Base-by-base conservation (phyloP, 2,888 invertebrate genomes). In the Trissolcus brochymenae region DNA sequence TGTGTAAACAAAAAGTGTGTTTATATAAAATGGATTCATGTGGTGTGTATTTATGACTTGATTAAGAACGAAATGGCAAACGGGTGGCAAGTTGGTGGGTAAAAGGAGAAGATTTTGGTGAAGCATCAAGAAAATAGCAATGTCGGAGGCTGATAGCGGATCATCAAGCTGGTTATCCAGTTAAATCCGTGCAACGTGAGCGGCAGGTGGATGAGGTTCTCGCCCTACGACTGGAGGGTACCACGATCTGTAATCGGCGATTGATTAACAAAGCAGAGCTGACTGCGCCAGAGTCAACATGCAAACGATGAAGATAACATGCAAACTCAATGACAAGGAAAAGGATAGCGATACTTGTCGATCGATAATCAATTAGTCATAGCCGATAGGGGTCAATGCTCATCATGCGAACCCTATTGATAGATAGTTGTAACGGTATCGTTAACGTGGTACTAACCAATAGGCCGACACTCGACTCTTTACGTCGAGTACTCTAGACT, bases 161-260 rank as follows among this genome's bases (percentile, higher is more conserved):
- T 46, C 16, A 14, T 46, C 16, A n/a, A 16, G 16, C 46, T 46
- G 46, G 46, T 16, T 46, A 46, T 46, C 16, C 46, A 46, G 46
- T 16, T 46, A 46, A 46, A 46, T 46, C 46, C 46, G 16, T 46
- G 46, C 46, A 46, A 46, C 16, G 46, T 46, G 46, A 46, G 46
- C 16, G 14, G 46, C 46, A 46, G 46, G 46, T 46, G 46, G 46
- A 46, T 46, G 46, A n/a, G 46, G n/a, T 46, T 46, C 46, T 46
- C 46, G 46, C 46, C 16, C 7, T 9, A 46, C 46, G 16, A 46
- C 16, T 46, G 46, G 16, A 46, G 46, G 46, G 46, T 46, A 46
- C 46, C 46, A 46, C 46, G 46, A 46, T 46, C 46, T 46, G 46
- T 46, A 46, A 46, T 46, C 46, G 46, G 16, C 46, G 46, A 46